phyloP scores from a whole-genome alignment of 2,888 invertebrate genomes.

The Heteromyza rotundicornis region DNA sequence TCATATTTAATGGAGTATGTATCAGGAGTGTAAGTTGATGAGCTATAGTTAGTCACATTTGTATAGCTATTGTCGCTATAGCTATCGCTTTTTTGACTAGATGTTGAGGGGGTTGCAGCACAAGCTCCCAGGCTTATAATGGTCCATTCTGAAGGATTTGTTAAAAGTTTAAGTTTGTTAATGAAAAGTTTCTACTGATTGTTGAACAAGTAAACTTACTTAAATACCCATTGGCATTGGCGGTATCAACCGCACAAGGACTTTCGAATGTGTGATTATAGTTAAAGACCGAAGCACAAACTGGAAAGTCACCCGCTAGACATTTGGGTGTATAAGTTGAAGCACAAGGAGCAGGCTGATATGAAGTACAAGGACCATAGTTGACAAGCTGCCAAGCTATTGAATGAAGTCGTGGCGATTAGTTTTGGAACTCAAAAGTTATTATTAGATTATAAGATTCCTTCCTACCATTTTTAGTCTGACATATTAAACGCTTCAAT shows the following conservation, averaged over 20 bases:
- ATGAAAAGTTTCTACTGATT: too few relatives aligned
- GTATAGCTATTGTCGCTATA: too few relatives aligned
- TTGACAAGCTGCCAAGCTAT: constrained; percentile 21
- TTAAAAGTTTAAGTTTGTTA: neutral
- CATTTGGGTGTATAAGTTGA: constrained; percentile 1
- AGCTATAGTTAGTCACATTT: too few relatives aligned
- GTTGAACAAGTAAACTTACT: neutral
- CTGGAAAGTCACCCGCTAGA: constrained; percentile 5
- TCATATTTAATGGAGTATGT: too few relatives aligned
- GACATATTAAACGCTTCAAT: constrained; percentile 1
- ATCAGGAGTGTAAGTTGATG: too few relatives aligned
- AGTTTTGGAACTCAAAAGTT: neutral
- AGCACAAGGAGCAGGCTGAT: too few relatives aligned
- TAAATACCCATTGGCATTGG: neutral
- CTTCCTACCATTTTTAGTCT: constrained; percentile 3
- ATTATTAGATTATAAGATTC: neutral
- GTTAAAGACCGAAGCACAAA: constrained; percentile 8
- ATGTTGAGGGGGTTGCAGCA: too few relatives aligned
- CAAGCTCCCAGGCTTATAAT: neutral
- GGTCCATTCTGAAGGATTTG: constrained; percentile 6
- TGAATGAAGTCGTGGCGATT: too few relatives aligned
- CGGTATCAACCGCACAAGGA: constrained; percentile 7
- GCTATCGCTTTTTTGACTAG: too few relatives aligned
- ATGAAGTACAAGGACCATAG: constrained; percentile 17
- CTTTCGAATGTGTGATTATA: constrained; percentile 7